These are phyloP conservation scores for Iguana delicatissima DNA, from an alignment of 2,797 vertebrate species.

Conservation along the genomic window DNA sequence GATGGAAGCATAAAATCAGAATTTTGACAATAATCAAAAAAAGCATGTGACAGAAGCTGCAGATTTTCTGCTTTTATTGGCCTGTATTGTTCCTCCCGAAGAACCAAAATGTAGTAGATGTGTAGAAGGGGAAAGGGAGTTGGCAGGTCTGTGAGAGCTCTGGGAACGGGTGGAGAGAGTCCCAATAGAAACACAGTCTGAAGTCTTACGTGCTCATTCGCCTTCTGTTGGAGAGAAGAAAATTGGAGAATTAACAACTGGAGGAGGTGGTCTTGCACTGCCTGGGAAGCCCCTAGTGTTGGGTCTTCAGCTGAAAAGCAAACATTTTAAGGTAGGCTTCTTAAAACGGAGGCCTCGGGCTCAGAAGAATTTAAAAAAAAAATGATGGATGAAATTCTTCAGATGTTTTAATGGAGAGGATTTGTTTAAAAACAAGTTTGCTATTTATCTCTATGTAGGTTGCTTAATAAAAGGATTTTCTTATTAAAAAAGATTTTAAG, in stretches of 20 bases:
- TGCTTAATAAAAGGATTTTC: constrained; percentile 85
- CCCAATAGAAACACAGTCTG: constrained; percentile 60
- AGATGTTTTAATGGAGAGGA: constrained; percentile 79
- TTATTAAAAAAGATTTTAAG: constrained; percentile 82
- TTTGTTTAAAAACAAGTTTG: constrained; percentile 84
- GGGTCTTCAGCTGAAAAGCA: constrained; percentile 75
- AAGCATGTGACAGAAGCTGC: constrained; percentile 79
- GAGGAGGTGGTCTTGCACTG: constrained; percentile 57
- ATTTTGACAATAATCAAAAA: constrained; percentile 75
- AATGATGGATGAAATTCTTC: constrained; percentile 78
- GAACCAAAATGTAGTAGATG: constrained; percentile 81
- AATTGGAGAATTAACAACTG: constrained; percentile 69
- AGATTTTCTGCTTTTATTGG: constrained; percentile 83
- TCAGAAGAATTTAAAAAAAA: constrained; percentile 58
- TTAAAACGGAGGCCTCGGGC: constrained; percentile 55
- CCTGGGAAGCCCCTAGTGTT: constrained; percentile 69
- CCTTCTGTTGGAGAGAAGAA: constrained; percentile 79
- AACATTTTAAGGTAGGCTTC: constrained; percentile 62
- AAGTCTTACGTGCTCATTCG: constrained; percentile 72
- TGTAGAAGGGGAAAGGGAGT: constrained; percentile 78
- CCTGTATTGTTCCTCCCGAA: constrained; percentile 79
- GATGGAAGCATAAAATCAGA: constrained; percentile 80
- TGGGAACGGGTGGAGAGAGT: constrained; percentile 72
- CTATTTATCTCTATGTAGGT: constrained; percentile 86
- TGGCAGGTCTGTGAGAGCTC: constrained; percentile 77